Base-by-base conservation (phyloP, 2,888 invertebrate genomes). In the Criorhina ranunculi region DNA sequence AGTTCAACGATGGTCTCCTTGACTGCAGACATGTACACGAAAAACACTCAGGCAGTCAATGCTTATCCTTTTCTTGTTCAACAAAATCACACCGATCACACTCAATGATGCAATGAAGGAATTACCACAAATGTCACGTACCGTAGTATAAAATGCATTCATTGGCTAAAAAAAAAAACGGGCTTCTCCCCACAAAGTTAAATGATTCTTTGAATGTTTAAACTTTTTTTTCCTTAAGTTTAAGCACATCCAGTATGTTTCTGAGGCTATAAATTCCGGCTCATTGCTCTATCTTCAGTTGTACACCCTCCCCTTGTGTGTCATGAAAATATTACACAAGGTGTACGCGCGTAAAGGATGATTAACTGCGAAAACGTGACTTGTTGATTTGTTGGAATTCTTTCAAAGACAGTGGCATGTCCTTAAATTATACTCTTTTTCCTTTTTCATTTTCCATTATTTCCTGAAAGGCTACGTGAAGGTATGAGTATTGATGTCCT, bases 341-440 rank as follows among this genome's bases (percentile, higher is more conserved):
- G 76, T 76, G 77, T 69, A 67, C 66, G 66, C 62, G 60, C 55
- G 53, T 29, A 60, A 73, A 62, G 49, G 12, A 83, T 83, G 83
- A 83, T 83, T 83, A 64, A 78, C 83, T 83, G 78, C 83, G 31
- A 8, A 62, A 62, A 83, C 83, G 83, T 83, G 83, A 83, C 83
- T 83, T 83, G 83, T 78, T 83, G 83, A 83, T 83, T 83, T 73
- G 59, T 60, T 31, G 17, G 60, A 60, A 70, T 46, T 77, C 35
- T 37, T 42, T 33, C 24, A 29, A 35, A 44, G 51, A 51, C 17
- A 46, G 49, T 73, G 9, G 35, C 46, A 44, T 31, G 57, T 64
- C 51, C 46, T 51, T 73, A 72, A 55, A 57, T 59, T 44, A 44
- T 53, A 57, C 51, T 19, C 35, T 24, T 31, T 53, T 69, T 15